Evolutionary conservation across 2,113 vertebrate genomes (phyloP).

Genomic region (Passer montanus): DNA sequence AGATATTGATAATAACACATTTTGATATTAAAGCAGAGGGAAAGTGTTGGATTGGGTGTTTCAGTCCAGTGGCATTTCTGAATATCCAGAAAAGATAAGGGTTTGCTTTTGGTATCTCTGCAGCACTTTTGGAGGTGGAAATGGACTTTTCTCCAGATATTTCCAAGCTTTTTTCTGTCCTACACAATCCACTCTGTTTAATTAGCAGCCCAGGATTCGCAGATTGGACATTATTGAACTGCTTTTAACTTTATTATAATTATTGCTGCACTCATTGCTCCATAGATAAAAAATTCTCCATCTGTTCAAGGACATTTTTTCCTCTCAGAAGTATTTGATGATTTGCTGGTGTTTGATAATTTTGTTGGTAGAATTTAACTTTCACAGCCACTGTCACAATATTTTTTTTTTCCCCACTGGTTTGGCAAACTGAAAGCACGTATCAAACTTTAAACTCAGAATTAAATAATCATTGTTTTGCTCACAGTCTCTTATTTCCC

Average conservation of each 20-base stretch:
- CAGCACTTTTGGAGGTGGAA: not conserved
- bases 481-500: not conserved
- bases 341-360: not conserved
- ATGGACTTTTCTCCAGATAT: not conserved
- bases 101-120: not conserved
- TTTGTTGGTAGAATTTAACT: not conserved
- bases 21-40: not conserved
- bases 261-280: not conserved
- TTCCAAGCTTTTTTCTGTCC: not conserved
- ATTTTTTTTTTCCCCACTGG: not conserved
- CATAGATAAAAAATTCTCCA: not conserved
- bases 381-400: not conserved
- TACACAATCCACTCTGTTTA: fast-evolving
- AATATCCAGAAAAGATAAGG: not conserved
- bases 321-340: not conserved
- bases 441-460: not conserved
- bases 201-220: not conserved
- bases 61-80: not conserved
- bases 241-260: not conserved
- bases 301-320: not conserved
- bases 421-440: not conserved
- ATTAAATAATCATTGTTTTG: not conserved
- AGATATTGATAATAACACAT: not conserved
- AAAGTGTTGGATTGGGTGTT: not conserved
- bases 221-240: not conserved